phyloP scores from a whole-genome alignment of 2,888 invertebrate species.

The Dascillus cervinus region DNA sequence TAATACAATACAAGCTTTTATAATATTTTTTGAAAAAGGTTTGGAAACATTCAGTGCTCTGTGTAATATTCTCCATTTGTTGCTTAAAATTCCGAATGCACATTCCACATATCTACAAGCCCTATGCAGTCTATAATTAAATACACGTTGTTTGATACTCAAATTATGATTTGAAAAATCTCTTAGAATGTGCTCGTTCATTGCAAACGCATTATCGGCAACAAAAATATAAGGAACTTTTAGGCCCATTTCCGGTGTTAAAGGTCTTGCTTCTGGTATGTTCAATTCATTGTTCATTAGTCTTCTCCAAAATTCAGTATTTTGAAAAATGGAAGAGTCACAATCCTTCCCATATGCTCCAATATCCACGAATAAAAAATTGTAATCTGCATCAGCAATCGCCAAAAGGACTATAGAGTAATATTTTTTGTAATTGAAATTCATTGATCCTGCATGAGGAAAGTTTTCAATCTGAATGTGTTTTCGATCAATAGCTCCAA shows the following conservation, averaged over 20 bases:
- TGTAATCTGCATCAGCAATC: slow-evolving; percentile 19
- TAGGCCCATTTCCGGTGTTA: slow-evolving; percentile 6
- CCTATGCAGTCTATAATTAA: no score
- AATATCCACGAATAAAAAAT: no score
- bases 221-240: no score
- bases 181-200: no score
- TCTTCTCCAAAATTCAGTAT: no score
- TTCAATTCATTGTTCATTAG: slow-evolving; percentile 9
- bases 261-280: slow-evolving; percentile 13
- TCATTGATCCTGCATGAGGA: slow-evolving; percentile 15
- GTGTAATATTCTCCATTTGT: slow-evolving; percentile 20
- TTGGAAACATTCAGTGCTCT: slow-evolving; percentile 16
- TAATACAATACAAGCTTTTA: slow-evolving; percentile 17
- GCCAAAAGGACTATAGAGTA: slow-evolving; percentile 20
- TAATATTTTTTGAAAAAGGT: slow-evolving; percentile 15
- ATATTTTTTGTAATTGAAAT: slow-evolving; percentile 18
- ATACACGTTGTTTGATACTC: no score
- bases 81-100: slow-evolving; percentile 18
- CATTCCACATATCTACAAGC: no score
- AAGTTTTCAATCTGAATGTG: slow-evolving; percentile 18
- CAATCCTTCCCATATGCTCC: no score
- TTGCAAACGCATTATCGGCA: no score
- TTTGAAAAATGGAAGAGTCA: no score
- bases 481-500: no score
- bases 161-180: no score